phyloP scores from a whole-genome alignment of 2,888 invertebrate species.

The Colostygia pectinataria region DNA sequence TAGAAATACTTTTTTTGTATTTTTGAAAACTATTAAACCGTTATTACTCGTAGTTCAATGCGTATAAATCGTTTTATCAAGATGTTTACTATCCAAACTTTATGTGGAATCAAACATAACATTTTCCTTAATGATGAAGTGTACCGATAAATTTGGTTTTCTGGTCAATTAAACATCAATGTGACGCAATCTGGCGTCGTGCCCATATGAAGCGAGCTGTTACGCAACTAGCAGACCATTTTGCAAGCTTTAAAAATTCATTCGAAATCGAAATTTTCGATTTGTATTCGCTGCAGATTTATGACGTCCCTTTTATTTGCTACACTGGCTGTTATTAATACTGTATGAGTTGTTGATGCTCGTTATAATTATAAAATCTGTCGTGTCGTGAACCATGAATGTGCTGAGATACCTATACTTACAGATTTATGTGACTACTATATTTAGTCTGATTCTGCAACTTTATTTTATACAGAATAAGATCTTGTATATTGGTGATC shows the following conservation, averaged over 20 bases:
- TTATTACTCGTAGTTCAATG: no score
- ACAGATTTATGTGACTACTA: no score
- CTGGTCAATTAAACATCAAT: slow-evolving; percentile 51
- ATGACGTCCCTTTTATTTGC: slow-evolving; percentile 27
- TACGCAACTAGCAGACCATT: slow-evolving; percentile 48
- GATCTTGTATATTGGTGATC: not conserved
- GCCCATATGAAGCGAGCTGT: slow-evolving; percentile 44
- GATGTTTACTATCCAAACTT: no score
- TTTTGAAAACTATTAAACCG: no score
- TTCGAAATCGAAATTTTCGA: slow-evolving; percentile 31
- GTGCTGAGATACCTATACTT: no score
- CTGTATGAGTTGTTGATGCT: slow-evolving; percentile 2
- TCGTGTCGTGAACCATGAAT: not conserved
- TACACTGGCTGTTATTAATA: slow-evolving; percentile 17
- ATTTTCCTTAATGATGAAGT: slow-evolving; percentile 30
- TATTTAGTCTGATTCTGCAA: no score
- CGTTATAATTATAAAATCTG: slow-evolving; percentile 5
- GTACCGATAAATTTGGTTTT: slow-evolving; percentile 46
- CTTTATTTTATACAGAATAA: no score
- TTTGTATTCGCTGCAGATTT: slow-evolving; percentile 31
- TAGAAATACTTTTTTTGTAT: no score
- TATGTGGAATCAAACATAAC: slow-evolving; percentile 6
- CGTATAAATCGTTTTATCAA: no score
- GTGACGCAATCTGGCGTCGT: slow-evolving; percentile 50
- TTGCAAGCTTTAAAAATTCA: slow-evolving; percentile 34